Evolutionary conservation across 2,113 vertebrate species (phyloP), one percentile per base, ranked within the genome.

Genomic region (Odocoileus virginianus): DNA sequence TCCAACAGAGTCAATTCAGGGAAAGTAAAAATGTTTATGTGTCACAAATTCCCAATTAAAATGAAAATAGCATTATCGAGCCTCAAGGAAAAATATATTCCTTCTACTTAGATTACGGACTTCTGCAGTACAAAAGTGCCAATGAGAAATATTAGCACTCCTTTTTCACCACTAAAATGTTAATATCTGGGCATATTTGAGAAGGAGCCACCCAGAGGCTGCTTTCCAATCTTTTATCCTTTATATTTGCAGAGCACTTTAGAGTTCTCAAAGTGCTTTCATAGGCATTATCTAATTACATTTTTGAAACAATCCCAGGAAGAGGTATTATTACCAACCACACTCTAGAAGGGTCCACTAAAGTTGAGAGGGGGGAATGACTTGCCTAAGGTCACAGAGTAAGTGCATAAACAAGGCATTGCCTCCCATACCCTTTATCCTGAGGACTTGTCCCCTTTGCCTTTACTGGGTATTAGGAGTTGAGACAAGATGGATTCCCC

Each of bases 231-330:
- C 36, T 91, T 86, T 82, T 61, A 33, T 54, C 30, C 47, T 30
- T 88, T 43, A 14, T 36, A 74, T 92, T 85, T 90, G 13, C 40
- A 82, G 84, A 90, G 61, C 79, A 61, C 83, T 89, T 85, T n/a
- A 92, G 85, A 45, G 14, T 40, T 81, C 84, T 36, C 40, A 36
- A 71, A 95, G 57, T 85, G 87, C 95, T 95, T 96, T 97, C 64
- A 3, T 0, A 28, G 47, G 27, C 74, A 90, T 96, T 50, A 76
- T 81, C 87, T 97, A 95, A 97, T 94, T 54, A 85, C 14, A 11
- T 81, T 97, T 27, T 96, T 96, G 96, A 98, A 96, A 89, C 87
- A 36, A 88, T 92, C 96, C 92, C 94, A 96, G 89, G 47, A 87
- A 91, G 28, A 74, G 55, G 36, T 96, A 60, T 87, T 91, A 84